phyloP scores from a whole-genome alignment of 2,888 invertebrate genomes.

The Heliothis peltigera region DNA sequence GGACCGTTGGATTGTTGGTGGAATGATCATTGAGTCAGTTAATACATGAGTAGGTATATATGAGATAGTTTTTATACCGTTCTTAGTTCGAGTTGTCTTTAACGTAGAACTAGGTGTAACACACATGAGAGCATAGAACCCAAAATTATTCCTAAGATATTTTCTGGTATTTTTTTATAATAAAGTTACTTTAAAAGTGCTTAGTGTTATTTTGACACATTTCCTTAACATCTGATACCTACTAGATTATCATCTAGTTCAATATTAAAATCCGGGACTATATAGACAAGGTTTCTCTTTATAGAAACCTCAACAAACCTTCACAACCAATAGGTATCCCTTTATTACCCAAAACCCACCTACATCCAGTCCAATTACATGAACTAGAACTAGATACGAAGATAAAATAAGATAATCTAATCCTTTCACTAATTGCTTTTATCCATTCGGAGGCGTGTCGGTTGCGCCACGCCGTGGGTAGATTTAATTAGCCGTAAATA shows the following conservation, averaged over 20 bases:
- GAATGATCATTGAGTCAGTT: too few species aligned
- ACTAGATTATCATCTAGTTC: background rate
- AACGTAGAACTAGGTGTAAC: too few species aligned
- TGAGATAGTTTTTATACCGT: too few species aligned
- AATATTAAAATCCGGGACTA: background rate
- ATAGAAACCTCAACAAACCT: background rate
- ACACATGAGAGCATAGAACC: too few species aligned
- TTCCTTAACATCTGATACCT: too few species aligned
- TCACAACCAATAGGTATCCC: background rate
- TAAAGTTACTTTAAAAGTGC: too few species aligned
- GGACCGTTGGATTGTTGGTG: too few species aligned
- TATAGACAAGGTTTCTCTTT: background rate
- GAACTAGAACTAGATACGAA: conserved; percentile 41
- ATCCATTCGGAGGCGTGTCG: conserved; percentile 79
- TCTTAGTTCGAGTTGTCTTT: too few species aligned
- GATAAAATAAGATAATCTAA: conserved; percentile 61
- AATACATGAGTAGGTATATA: too few species aligned
- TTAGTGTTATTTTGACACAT: too few species aligned
- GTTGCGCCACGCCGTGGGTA: conserved; percentile 86
- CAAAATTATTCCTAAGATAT: too few species aligned
- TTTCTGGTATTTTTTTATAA: too few species aligned
- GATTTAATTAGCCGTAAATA: conserved; percentile 87
- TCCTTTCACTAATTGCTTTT: conserved; percentile 83
- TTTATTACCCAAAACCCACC: conserved; percentile 18
- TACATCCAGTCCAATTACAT: conserved; percentile 25